Evolutionary conservation across 2,797 vertebrate species (phyloP).

Genomic region (Choloepus didactylus): DNA sequence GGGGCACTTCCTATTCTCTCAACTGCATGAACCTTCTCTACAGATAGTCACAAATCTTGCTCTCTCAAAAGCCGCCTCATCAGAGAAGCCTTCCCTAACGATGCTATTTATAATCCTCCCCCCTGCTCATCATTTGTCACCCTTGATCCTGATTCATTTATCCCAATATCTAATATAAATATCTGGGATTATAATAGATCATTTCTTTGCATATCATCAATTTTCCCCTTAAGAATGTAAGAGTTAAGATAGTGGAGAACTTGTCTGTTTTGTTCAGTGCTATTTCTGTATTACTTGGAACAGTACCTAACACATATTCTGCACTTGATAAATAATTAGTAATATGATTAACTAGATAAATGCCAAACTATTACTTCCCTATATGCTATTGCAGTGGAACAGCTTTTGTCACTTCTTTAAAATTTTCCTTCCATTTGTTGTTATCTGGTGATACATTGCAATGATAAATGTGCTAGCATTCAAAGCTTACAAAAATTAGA

Average conservation of each 20-base stretch:
- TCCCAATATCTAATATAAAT: not conserved
- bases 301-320: not conserved
- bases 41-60: not conserved
- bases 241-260: not conserved
- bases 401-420: not conserved
- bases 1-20: not conserved
- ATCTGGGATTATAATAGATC: not conserved
- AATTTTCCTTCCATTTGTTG: not conserved
- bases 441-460: not conserved
- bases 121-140: not conserved
- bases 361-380: not conserved
- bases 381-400: not conserved
- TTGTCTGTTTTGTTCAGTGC: not conserved
- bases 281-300: not conserved
- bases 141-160: not conserved
- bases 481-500: not conserved
- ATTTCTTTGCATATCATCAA: not conserved
- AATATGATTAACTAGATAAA: not conserved
- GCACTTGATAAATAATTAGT: not conserved
- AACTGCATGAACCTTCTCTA: not conserved
- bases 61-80: not conserved
- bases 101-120: too few species aligned
- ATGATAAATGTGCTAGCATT: not conserved
- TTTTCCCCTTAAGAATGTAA: not conserved
- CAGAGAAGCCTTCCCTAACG: not conserved